Percentiles rank a stretch among this genome's conserved stretches.
These are phyloP conservation scores for Phoeniculus purpureus DNA, from an alignment of 2,797 vertebrate species.

Conservation along the genomic window DNA sequence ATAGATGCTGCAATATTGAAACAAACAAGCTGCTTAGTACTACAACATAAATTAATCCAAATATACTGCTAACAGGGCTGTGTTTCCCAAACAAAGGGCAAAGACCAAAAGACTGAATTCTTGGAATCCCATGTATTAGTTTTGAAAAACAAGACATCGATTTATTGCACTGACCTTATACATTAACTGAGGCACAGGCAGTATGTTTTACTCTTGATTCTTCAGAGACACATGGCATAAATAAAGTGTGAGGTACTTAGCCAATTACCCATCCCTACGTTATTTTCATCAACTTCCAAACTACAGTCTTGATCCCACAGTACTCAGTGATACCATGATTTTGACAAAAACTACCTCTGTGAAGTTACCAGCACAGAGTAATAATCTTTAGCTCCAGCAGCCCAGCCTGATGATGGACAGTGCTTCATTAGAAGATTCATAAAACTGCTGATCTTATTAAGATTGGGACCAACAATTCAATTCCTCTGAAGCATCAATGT, in stretches of 20 bases:
- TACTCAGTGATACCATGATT: background rate
- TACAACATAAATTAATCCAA: background rate
- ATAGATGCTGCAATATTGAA: slow-evolving; percentile 86
- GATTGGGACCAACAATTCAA: background rate
- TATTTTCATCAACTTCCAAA: background rate
- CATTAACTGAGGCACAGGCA: background rate
- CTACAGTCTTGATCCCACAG: background rate
- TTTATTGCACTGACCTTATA: background rate
- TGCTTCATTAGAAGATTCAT: background rate
- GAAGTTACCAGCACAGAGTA: background rate
- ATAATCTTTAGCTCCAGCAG: background rate
- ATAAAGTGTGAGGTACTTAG: background rate
- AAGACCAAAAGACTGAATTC: background rate
- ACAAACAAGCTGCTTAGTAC: background rate
- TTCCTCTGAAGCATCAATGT: background rate
- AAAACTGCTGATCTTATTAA: background rate
- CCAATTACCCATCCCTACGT: background rate
- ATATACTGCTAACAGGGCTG: background rate
- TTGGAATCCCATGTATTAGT: background rate
- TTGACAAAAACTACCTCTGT: background rate
- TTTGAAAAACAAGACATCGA: background rate
- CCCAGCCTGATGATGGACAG: background rate
- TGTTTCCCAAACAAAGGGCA: background rate
- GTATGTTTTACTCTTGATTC: background rate
- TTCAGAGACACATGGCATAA: background rate